Conservation (phyloP, 30 jellyfish, hydroid and myxozoan species). For the Cassiopea xamachana region DNA sequence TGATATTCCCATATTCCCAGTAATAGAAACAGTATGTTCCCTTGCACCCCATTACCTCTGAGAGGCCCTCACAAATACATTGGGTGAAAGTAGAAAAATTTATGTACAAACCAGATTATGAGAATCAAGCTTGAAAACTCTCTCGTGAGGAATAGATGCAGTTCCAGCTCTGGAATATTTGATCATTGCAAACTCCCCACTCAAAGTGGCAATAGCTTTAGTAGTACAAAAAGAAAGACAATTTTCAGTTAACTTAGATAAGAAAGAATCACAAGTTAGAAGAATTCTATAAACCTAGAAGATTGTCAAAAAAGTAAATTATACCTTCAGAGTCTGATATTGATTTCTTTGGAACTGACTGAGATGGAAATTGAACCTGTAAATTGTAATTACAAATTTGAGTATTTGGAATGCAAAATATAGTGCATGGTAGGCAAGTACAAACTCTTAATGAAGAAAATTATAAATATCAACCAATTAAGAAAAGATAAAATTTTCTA, state of each 20-base stretch:
- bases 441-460: too few species aligned
- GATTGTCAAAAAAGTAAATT: background rate
- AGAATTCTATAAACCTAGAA: background rate
- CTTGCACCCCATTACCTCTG: too few species aligned
- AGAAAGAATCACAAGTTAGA: too few species aligned
- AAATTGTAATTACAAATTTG: background rate
- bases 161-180: slow-evolving; percentile 92
- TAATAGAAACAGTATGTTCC: too few species aligned
- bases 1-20: too few species aligned
- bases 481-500: too few species aligned
- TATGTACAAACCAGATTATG: slow-evolving; percentile 55
- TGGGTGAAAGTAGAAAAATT: background rate
- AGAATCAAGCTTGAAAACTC: slow-evolving; percentile 80
- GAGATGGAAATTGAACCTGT: slow-evolving; percentile 66
- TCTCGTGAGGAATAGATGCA: slow-evolving; percentile 87
- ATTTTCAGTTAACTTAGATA: background rate
- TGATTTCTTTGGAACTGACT: slow-evolving; percentile 22
- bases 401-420: background rate
- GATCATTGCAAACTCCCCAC: slow-evolving; percentile 89
- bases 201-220: slow-evolving; percentile 43
- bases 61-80: too few species aligned
- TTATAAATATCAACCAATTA: too few species aligned
- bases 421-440: too few species aligned
- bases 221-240: background rate
- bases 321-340: slow-evolving; percentile 27